phyloP scores from a whole-genome alignment of 2,888 invertebrate genomes.

The Phengaris arion region DNA sequence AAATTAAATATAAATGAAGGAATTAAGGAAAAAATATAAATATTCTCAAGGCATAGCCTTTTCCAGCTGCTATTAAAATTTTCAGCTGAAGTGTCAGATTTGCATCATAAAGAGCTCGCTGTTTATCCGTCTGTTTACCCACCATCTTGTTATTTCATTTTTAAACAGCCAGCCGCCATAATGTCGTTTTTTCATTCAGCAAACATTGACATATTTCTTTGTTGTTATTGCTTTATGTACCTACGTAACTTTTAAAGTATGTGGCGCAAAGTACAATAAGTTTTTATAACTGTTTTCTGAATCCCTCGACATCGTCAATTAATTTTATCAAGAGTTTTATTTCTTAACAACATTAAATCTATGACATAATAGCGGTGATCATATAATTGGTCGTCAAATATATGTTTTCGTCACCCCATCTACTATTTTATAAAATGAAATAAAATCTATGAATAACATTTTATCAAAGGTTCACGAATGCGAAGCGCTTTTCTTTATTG shows the following conservation, averaged over 20 bases:
- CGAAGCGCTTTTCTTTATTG: constrained; percentile 24
- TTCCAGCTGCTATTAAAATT: constrained; percentile 35
- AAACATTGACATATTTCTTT: background rate
- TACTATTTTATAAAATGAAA: background rate
- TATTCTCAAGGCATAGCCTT: constrained; percentile 37
- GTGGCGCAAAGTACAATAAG: background rate
- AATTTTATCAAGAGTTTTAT: background rate
- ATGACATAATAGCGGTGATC: too few species aligned
- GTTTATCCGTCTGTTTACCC: constrained; percentile 36
- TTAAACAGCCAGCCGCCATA: background rate
- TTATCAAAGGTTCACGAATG: constrained; percentile 2
- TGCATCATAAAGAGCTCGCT: constrained; percentile 45
- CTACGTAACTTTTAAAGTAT: background rate
- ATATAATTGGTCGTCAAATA: too few species aligned
- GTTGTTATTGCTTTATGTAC: background rate
- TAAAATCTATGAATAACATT: background rate
- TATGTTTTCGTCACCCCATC: background rate
- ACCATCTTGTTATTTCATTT: constrained; percentile 31
- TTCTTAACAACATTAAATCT: background rate
- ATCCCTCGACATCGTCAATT: too few species aligned
- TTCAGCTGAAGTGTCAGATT: constrained; percentile 37
- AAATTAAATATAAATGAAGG: constrained; percentile 9
- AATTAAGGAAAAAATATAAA: constrained; percentile 30
- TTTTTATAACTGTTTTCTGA: too few species aligned
- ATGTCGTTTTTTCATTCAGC: background rate